Conservation (phyloP, 1,140 invertebrate species). For the Nixonia krombeini region DNA sequence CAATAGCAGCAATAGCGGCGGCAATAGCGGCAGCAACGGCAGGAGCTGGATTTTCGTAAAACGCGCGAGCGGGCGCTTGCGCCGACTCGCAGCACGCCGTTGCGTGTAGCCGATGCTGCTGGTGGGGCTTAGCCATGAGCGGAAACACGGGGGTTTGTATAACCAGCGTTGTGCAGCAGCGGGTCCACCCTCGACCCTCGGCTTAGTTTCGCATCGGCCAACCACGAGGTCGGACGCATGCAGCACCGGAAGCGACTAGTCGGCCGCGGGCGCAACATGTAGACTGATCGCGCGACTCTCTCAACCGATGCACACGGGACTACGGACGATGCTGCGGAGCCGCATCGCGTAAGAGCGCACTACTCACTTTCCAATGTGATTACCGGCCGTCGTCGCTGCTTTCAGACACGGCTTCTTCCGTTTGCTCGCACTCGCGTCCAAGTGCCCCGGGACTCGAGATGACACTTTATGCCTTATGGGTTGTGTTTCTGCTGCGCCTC, state of each 20-base stretch:
- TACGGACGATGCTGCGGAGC: conserved; percentile 17
- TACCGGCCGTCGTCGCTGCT: conserved; percentile 1
- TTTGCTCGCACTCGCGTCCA: conserved; percentile 10
- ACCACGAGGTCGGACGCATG: conserved; percentile 49
- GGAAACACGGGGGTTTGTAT: conserved; percentile 40
- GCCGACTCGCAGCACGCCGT: too few relatives aligned
- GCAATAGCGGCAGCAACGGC: too few relatives aligned
- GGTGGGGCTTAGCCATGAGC: conserved; percentile 22
- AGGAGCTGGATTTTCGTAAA: too few relatives aligned
- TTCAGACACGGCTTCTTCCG: too few relatives aligned
- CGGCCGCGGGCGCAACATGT: conserved; percentile 42
- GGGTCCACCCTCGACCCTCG: conserved; percentile 32
- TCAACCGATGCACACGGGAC: conserved; percentile 1
- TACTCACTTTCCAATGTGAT: conserved; percentile 24
- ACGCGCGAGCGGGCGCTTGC: conserved; percentile 21
- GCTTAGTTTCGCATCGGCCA: conserved; percentile 51
- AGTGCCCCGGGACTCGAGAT: conserved; percentile 32
- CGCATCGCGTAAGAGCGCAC: conserved; percentile 1
- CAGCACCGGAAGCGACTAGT: conserved; percentile 32
- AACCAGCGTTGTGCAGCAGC: conserved; percentile 18
- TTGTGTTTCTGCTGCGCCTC: conserved; percentile 54
- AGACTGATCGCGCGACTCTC: conserved; percentile 16
- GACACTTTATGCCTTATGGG: conserved; percentile 50
- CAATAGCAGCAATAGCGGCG: too few relatives aligned
- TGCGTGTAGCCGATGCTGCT: neutral